A percentile compares a stretch with the other conserved stretches of the same genome.
Conservation (phyloP, 2,797 vertebrate species). For the Halcyon chelicuti region DNA sequence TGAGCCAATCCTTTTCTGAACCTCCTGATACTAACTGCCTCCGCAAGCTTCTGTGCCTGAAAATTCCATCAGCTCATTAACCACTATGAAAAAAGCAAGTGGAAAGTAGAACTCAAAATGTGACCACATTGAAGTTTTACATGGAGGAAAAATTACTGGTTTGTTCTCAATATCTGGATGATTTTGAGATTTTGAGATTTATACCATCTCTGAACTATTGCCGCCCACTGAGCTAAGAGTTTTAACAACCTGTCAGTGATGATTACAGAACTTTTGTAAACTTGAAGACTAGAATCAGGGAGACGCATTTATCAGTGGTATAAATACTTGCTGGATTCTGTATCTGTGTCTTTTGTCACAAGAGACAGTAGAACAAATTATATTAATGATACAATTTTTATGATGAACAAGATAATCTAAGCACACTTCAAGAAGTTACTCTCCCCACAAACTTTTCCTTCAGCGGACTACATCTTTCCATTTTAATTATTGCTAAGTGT, state of each 20-base stretch:
- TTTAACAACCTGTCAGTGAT: background rate
- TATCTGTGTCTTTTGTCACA: background rate
- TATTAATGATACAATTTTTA: background rate
- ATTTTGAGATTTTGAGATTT: too few species aligned
- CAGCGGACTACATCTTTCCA: background rate
- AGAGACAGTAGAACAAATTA: background rate
- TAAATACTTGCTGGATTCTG: background rate
- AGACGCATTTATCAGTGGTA: background rate
- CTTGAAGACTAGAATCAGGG: background rate
- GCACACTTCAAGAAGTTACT: background rate
- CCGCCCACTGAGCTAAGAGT: background rate
- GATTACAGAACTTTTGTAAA: background rate
- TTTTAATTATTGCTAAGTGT: background rate
- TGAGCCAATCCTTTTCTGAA: background rate
- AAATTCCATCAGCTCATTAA: background rate
- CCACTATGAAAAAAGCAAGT: background rate
- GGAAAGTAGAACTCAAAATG: too few species aligned
- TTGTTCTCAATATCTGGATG: background rate
- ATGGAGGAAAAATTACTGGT: too few species aligned
- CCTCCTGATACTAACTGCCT: background rate
- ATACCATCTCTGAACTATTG: background rate
- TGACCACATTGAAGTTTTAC: too few species aligned
- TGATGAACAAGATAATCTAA: background rate
- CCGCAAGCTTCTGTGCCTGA: background rate
- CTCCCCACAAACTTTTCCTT: background rate